Evolutionary conservation across 1,140 invertebrate genomes (phyloP), one percentile per base, ranked within the genome.

Genomic region (Paracyclopina nana): DNA sequence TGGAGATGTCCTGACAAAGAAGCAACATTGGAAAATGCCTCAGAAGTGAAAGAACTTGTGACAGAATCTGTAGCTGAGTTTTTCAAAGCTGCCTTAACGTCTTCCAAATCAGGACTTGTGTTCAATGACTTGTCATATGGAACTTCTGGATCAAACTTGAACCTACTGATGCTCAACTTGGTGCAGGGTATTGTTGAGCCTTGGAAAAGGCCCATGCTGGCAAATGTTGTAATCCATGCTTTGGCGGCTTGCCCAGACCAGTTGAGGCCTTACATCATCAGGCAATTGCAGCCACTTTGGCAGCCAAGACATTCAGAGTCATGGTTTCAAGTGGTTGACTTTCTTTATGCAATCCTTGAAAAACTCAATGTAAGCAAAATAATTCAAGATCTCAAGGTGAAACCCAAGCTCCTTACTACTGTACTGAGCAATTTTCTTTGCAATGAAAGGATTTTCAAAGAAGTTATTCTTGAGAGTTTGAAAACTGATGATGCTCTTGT

Each of bases 261-360:
- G 18, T 48, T 48, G 25, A 11, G 45, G 4, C 45, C 45, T 48
- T 48, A 4, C 22, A 16, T 48, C n/a, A 48, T 14, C 4, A n/a
- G n/a, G n/a, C 14, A n/a, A 2, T 9, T 38, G 8, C n/a, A 38
- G 8, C 14, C 14, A 8, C 34, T 38, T 2, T 38, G 34, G 34
- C 14, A 2, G 5, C 34, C 34, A 2, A 38, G 34, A 38, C n/a
- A 38, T 38, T 38, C 34, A 20, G 4, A 5, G 5, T 16, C 9
- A 3, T 38, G 34, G 34, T 16, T 38, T 38, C 34, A 38, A 20
- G 20, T 38, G n/a, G 34, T 38, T n/a, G 34, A 38, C 20, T 8
- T 38, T n/a, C 14, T 38, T 20, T 38, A 38, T 38, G 14, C 34
- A n/a, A 38, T 38, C 8, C 20, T 38, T 38, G 3, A 38, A 8